These are phyloP conservation scores for Apamea monoglypha DNA, from an alignment of 2,888 invertebrate genomes.

Conservation along the genomic window DNA sequence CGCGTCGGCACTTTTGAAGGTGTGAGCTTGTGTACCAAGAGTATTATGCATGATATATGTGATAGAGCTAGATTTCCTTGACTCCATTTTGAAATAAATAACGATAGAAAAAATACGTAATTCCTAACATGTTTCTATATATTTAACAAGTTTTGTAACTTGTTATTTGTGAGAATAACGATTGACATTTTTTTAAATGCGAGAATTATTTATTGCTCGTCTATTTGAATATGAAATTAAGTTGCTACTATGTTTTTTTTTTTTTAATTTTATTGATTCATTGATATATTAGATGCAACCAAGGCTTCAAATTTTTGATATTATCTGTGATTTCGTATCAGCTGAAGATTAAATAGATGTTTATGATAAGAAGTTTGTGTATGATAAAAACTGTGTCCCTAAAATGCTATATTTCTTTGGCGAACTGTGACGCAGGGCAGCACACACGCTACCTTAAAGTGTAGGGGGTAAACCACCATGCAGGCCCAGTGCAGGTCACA, in stretches of 20 bases:
- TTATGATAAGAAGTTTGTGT: not conserved
- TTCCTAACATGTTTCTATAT: slow-evolving; percentile 16
- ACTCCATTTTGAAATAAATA: slow-evolving; percentile 46
- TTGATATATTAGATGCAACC: not conserved
- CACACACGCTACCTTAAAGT: no score
- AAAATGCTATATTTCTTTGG: not conserved
- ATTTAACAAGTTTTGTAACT: slow-evolving; percentile 44
- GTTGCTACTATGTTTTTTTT: slow-evolving; percentile 10
- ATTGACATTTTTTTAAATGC: slow-evolving; percentile 44
- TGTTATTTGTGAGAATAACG: slow-evolving; percentile 13
- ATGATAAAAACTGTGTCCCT: not conserved
- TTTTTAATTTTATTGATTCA: slow-evolving; percentile 13
- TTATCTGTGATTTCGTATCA: not conserved
- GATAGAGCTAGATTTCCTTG: slow-evolving; percentile 60
- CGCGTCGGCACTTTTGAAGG: slow-evolving; percentile 65
- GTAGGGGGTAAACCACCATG: no score
- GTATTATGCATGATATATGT: slow-evolving; percentile 56
- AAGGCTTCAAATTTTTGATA: not conserved
- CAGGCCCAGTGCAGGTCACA: not conserved
- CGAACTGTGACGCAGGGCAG: not conserved
- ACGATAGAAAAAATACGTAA: slow-evolving; percentile 24
- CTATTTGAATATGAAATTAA: slow-evolving; percentile 46
- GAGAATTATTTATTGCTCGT: slow-evolving; percentile 21
- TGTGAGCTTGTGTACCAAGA: slow-evolving; percentile 44
- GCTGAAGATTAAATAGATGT: not conserved